phyloP scores from a whole-genome alignment of 2,113 vertebrate species.

The Dicrurus megarhynchus region DNA sequence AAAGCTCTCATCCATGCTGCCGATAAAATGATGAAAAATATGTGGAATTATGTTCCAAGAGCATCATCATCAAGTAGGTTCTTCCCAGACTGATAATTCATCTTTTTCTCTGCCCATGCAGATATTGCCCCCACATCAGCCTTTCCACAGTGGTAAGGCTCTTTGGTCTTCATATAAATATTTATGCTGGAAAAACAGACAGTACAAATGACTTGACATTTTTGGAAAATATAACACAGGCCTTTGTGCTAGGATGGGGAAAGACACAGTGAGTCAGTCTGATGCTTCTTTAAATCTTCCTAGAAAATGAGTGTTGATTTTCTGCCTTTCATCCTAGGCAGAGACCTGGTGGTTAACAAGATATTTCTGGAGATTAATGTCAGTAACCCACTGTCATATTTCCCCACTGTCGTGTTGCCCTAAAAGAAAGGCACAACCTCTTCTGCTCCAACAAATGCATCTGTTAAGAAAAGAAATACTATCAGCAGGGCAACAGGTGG shows the following conservation, averaged over 20 bases:
- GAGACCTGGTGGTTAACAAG: neutral
- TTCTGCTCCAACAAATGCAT: neutral
- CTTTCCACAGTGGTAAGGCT: neutral
- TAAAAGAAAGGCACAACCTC: neutral
- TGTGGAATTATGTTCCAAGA: neutral
- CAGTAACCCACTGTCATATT: neutral
- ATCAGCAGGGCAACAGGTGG: conserved; percentile 45
- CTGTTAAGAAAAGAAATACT: conserved; percentile 40
- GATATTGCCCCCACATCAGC: neutral
- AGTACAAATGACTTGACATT: neutral
- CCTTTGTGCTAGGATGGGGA: neutral
- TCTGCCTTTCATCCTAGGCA: neutral
- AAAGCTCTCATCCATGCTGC: neutral
- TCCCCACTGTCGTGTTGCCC: neutral
- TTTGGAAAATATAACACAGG: neutral
- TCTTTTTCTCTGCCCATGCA: neutral
- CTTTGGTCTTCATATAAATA: neutral
- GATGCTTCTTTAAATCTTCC: neutral
- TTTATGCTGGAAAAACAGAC: neutral
- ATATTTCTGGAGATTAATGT: neutral
- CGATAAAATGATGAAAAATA: neutral
- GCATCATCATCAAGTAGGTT: neutral
- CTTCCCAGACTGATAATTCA: neutral
- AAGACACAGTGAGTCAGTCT: neutral
- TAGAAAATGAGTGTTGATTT: neutral